phyloP scores from a whole-genome alignment of 2,113 vertebrate species.

The Hydrochoerus hydrochaeris region DNA sequence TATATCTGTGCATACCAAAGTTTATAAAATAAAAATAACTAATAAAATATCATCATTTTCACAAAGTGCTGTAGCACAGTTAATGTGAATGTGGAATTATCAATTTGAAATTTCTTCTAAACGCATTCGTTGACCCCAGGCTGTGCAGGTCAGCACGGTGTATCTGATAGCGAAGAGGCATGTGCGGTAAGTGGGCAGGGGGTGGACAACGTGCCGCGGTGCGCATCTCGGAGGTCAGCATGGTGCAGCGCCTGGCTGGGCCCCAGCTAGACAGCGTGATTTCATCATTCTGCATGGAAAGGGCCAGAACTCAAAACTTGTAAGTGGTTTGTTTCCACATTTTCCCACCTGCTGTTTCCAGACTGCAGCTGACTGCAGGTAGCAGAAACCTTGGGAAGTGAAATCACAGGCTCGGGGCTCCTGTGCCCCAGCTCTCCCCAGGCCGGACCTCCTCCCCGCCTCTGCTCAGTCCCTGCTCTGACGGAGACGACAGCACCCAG shows the following conservation, averaged over 20 bases:
- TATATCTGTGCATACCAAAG: no score
- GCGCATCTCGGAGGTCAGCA: no score
- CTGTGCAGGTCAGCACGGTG: background rate
- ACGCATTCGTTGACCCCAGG: background rate
- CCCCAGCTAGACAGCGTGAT: background rate
- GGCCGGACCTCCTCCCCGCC: background rate
- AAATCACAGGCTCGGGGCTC: background rate
- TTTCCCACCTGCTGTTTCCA: background rate
- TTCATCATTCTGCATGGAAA: no score
- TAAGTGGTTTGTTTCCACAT: background rate
- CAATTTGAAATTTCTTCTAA: background rate
- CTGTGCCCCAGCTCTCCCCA: background rate
- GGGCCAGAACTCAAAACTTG: background rate
- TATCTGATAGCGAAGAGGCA: background rate
- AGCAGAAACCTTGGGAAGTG: background rate
- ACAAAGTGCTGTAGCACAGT: background rate
- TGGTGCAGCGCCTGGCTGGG: no score
- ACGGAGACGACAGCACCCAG: accelerated
- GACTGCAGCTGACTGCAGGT: background rate
- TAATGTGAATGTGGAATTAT: background rate
- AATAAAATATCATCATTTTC: no score
- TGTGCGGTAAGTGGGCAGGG: background rate
- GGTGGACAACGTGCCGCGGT: no score
- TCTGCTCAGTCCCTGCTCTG: no score
- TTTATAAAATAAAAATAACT: background rate